Evolutionary conservation across 2,113 vertebrate species (phyloP), one percentile per base, ranked within the genome.

Genomic region (Chroicocephalus ridibundus): DNA sequence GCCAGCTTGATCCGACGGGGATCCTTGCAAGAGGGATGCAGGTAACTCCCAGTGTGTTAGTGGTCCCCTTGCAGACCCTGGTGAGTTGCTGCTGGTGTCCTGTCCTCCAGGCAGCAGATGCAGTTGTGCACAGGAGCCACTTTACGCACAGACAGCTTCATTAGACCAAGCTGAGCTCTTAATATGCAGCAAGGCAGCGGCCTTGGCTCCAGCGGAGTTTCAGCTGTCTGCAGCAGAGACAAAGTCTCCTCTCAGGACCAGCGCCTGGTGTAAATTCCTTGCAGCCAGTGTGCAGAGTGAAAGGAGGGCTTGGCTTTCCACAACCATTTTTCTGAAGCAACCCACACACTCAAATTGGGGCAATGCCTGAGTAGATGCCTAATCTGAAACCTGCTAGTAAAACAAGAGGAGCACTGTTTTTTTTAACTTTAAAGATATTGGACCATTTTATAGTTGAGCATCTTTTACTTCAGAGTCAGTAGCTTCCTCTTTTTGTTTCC

Each of bases 1-100:
- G 42, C 20, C 22, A 36, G 54, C 14, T 12, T 51, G n/a, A 26
- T 55, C 19, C 1, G 0, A 55, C 0, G 2, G 9, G 19, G 15
- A 52, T 40, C 27, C 19, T 47, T 55, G 42, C 27, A 31, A 36
- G 32, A 83, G 24, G 17, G 54, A 46, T 74, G 36, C 47, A 51
- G 66, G 9, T 64, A 26, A 69, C 17, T 69, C 54, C 49, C 11
- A 4, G 4, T 1, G 4, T 42, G 9, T 21, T 38, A 21, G 61
- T 15, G 42, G 44, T 64, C 38, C 49, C 18, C 18, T 78, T 12
- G 2, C 55, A 42, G 46, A 61, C 22, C 26, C 65, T 29, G 7
- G 26, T 20, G 49, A 61, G 18, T 6, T 52, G 84, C 20, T 52
- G 38, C 79, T 64, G 72, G 54, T 65, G 18, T 38, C 32, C 27